Percentiles rank a stretch among this genome's conserved stretches.
Evolutionary conservation across 2,888 invertebrate species (phyloP).

Genomic region (Dasysyrphus tricinctus): DNA sequence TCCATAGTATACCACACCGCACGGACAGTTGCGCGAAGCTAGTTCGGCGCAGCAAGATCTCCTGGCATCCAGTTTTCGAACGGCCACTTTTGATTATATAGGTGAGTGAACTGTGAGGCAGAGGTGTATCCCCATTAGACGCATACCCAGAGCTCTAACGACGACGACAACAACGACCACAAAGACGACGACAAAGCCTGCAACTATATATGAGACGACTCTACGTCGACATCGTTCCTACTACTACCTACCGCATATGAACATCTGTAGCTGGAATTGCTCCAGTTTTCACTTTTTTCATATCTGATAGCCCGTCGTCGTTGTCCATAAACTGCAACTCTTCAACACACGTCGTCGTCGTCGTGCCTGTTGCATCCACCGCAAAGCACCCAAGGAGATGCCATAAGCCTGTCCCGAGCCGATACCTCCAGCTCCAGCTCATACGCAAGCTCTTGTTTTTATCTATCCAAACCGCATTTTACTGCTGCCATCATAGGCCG

Average conservation of each 20-base stretch:
- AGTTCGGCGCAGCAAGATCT: conserved; percentile 45
- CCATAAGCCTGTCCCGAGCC: conserved; percentile 60
- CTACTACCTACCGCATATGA: conserved; percentile 74
- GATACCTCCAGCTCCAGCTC: conserved; percentile 16
- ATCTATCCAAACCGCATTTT: conserved; percentile 67
- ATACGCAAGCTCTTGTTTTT: conserved; percentile 57
- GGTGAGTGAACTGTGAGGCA: conserved; percentile 75
- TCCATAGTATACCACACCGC: not conserved
- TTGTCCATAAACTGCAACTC: conserved; percentile 38
- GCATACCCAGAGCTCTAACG: conserved; percentile 60
- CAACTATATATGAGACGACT: conserved; percentile 7
- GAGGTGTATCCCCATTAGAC: conserved; percentile 75
- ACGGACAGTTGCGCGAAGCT: conserved; percentile 31
- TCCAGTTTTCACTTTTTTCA: conserved; percentile 75
- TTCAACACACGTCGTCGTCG: conserved; percentile 46
- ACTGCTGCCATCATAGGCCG: conserved; percentile 64
- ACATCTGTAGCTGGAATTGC: conserved; percentile 75
- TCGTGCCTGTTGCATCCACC: conserved; percentile 60
- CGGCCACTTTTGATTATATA: conserved; percentile 76
- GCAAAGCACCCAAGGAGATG: conserved; percentile 62
- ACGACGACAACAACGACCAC: conserved; percentile 53
- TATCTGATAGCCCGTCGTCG: conserved; percentile 70
- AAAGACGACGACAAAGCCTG: conserved; percentile 45
- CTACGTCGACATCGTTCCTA: conserved; percentile 18
- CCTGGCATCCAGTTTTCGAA: conserved; percentile 74